Conservation (phyloP, 2,113 vertebrate species). For the Barbus barbus region DNA sequence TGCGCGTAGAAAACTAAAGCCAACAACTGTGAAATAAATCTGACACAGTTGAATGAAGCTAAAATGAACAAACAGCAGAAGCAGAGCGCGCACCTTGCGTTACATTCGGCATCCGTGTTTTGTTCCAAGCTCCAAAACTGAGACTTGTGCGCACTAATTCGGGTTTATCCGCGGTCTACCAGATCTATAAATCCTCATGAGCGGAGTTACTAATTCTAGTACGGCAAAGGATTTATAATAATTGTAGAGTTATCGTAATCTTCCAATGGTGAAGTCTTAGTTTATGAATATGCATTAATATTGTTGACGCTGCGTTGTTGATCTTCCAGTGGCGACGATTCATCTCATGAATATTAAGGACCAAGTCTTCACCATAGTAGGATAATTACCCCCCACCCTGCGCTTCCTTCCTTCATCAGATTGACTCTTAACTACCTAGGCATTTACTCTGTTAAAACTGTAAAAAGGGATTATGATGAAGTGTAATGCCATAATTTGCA, state of each 20-base stretch:
- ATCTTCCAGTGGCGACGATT: not conserved
- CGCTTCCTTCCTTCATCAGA: too few relatives aligned
- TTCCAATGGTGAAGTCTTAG: not conserved
- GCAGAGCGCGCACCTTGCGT: not conserved
- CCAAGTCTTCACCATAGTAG: not conserved
- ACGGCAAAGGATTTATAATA: not conserved
- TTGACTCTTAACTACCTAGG: too few relatives aligned
- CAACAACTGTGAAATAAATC: not conserved
- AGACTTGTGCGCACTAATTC: not conserved
- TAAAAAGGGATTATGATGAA: too few relatives aligned
- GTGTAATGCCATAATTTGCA: not conserved
- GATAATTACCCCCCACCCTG: too few relatives aligned
- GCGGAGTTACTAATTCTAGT: not conserved
- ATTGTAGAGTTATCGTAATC: not conserved
- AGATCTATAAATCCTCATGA: not conserved
- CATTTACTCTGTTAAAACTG: too few relatives aligned
- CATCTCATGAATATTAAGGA: slow-evolving; percentile 16
- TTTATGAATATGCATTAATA: not conserved
- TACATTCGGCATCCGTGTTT: not conserved
- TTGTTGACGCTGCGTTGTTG: not conserved
- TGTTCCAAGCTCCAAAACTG: not conserved
- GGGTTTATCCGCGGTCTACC: not conserved
- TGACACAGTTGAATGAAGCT: not conserved
- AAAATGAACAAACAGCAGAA: not conserved
- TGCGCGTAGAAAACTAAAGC: not conserved